Evolutionary conservation across 1,140 invertebrate genomes (phyloP).

Genomic region (Drosophila busckii): DNA sequence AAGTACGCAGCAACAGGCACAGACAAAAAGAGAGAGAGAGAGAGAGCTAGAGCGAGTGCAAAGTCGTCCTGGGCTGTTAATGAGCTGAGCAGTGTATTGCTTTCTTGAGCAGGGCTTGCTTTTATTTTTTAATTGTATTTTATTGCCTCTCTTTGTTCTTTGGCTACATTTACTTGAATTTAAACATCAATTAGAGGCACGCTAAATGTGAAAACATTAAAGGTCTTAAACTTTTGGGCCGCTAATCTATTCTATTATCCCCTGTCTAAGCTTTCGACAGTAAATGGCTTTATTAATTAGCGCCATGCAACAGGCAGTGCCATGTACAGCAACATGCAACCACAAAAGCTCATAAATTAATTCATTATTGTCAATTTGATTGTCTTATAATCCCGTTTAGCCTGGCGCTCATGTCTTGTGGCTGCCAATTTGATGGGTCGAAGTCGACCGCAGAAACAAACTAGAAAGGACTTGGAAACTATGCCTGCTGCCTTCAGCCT

Average conservation of each 20-base stretch:
- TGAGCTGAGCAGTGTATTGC: too few species aligned
- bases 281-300: constrained; percentile 33
- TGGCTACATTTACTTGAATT: too few species aligned
- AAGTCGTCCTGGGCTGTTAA: too few species aligned
- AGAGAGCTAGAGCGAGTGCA: too few species aligned
- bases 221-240: neutral
- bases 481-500: constrained; percentile 12
- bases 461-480: constrained; percentile 4
- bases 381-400: constrained; percentile 60
- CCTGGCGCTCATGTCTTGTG: constrained; percentile 21
- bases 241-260: constrained; percentile 13
- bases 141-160: too few species aligned
- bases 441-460: constrained; percentile 35
- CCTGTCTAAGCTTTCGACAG: neutral
- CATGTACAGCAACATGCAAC: constrained; percentile 37
- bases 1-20: too few species aligned
- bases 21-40: too few species aligned
- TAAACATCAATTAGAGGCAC: too few species aligned
- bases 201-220: too few species aligned
- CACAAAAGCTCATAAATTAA: constrained; percentile 69
- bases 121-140: too few species aligned
- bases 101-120: too few species aligned
- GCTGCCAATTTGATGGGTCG: constrained; percentile 22
- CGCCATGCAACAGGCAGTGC: constrained; percentile 18
- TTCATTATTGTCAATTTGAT: constrained; percentile 74